Evolutionary conservation across 2,113 vertebrate genomes (phyloP), one percentile per base, ranked within the genome.

Genomic region (Cichladusa arquata): DNA sequence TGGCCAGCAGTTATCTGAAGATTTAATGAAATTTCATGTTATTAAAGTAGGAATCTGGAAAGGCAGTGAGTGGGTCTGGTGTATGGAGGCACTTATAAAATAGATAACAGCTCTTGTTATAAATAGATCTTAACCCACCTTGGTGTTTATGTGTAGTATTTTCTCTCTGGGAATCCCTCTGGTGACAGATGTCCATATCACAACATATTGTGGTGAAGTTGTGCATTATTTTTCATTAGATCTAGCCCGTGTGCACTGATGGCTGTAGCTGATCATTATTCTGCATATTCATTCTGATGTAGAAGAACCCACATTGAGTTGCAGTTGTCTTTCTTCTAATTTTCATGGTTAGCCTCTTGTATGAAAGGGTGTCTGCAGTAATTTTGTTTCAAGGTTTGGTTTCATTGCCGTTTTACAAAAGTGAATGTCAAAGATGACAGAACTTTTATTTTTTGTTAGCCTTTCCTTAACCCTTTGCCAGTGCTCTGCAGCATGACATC

Each of bases 231-330:
- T 45, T 70, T 73, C 17, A 5, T 54, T 54, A 77, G 56, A 62
- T 29, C 19, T 67, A 73, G 66, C 24, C 71, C 0, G 0, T 33
- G 19, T 34, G 34, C 8, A 2, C 11, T 47, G 47, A 9, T 48
- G n/a, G 28, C 56, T 90, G 34, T 19, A 86, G 84, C 15, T 64
- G 48, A 42, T 71, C 2, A 1, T 60, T 76, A 42, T 56, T 83
- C 26, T 3, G 0, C 23, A 6, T 28, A 6, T 54, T 58, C 26
- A 2, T 47, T 76, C 34, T 50, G 40, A n/a, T 12, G 10, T 14
- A n/a, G 45, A 42, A 33, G n/a, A 80, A 34, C 18, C 22, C 18
- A 13, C 40, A 3, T 3, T 77, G 45, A 36, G 29, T 61, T 83
- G 56, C n/a, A 73, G 34, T 88, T 90, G 24, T 70, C 54, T 92